Evolutionary conservation across 2,888 invertebrate species (phyloP).

Genomic region (Trimorus sp.): DNA sequence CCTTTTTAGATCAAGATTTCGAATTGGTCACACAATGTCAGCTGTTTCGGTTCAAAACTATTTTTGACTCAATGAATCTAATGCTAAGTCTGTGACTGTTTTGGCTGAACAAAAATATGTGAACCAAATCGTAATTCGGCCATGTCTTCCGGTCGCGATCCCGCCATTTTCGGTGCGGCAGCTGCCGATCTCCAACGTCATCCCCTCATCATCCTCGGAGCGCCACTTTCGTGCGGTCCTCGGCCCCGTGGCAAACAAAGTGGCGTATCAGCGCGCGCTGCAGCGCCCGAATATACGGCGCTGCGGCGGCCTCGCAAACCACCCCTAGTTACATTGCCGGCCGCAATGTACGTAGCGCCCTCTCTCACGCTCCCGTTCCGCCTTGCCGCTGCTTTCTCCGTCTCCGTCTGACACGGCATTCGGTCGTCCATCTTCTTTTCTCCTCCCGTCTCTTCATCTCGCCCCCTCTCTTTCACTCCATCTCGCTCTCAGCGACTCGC

Average conservation of each 20-base stretch:
- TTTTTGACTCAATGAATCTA: no score
- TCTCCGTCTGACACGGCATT: slow-evolving; percentile 39
- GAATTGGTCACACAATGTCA: no score
- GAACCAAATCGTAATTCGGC: no score
- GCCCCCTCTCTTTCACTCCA: slow-evolving; percentile 20
- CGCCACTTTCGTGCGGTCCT: no score
- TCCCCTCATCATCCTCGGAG: no score
- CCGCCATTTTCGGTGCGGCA: no score
- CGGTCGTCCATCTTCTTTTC: slow-evolving; percentile 57
- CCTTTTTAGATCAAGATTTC: no score
- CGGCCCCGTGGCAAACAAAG: background rate
- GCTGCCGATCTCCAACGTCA: no score
- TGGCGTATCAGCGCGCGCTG: background rate
- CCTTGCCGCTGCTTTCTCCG: slow-evolving; percentile 7
- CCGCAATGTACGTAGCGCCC: slow-evolving; percentile 35
- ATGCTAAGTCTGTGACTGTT: no score
- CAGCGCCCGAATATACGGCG: slow-evolving; percentile 21
- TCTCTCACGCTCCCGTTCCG: background rate
- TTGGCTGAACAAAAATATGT: no score
- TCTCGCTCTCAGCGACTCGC: slow-evolving; percentile 2
- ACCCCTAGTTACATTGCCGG: slow-evolving; percentile 59
- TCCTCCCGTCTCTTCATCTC: background rate
- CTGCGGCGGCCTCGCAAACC: slow-evolving; percentile 47
- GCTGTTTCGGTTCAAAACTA: no score
- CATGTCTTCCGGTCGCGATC: no score